phyloP scores from a whole-genome alignment of 2,797 vertebrate species.

The Acanthurus leucopareius region DNA sequence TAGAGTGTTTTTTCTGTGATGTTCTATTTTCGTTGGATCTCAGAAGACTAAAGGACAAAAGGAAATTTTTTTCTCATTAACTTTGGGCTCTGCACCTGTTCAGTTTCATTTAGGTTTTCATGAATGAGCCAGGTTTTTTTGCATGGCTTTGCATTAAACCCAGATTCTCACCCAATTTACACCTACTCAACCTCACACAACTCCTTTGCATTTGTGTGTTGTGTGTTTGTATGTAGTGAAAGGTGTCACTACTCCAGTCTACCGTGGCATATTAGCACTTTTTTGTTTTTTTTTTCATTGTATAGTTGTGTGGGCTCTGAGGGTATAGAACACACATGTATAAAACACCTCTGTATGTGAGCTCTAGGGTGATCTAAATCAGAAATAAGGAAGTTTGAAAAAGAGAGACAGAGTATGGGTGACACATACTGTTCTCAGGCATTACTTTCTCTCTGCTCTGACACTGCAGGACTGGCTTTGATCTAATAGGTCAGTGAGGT shows the following conservation, averaged over 20 bases:
- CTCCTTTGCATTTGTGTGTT: background rate
- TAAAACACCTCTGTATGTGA: slow-evolving; percentile 30
- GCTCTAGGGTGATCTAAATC: slow-evolving; percentile 36
- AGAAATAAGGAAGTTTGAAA: slow-evolving; percentile 40
- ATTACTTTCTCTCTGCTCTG: slow-evolving; percentile 34
- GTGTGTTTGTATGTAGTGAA: background rate
- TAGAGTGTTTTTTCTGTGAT: background rate
- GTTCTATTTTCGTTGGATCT: slow-evolving; percentile 1
- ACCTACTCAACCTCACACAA: background rate
- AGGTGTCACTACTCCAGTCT: background rate
- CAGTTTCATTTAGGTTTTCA: background rate
- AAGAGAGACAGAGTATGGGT: slow-evolving; percentile 1
- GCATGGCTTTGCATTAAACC: background rate
- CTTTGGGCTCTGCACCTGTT: background rate
- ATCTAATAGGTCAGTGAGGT: slow-evolving; percentile 41
- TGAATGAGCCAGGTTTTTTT: background rate
- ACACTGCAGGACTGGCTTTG: slow-evolving; percentile 34
- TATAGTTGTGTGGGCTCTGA: background rate
- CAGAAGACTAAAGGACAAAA: background rate
- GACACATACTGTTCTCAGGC: slow-evolving; percentile 29
- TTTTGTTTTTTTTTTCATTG: slow-evolving; percentile 6
- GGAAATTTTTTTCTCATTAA: background rate
- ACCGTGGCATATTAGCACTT: slow-evolving; percentile 29
- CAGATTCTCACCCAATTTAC: background rate
- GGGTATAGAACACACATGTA: background rate